Evolutionary conservation across 2,888 invertebrate genomes (phyloP).

Genomic region (Leptura quadrifasciata): DNA sequence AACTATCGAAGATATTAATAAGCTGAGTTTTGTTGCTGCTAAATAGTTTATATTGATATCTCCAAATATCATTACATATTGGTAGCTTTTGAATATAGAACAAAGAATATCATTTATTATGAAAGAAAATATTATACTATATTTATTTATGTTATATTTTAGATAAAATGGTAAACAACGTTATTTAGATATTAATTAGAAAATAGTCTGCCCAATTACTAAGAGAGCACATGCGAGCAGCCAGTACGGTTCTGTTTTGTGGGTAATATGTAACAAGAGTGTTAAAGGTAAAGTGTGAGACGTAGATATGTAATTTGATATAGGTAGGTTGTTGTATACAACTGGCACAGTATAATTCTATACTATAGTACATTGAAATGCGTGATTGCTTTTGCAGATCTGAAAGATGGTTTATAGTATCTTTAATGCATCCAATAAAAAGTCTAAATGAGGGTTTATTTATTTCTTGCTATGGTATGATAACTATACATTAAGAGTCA

Average conservation of each 20-base stretch:
- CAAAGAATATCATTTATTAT: too few relatives aligned
- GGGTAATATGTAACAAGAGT: conserved; percentile 8
- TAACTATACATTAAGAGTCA: conserved; percentile 18
- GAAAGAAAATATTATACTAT: too few relatives aligned
- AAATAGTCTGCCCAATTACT: neutral
- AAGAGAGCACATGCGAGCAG: neutral
- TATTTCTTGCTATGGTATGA: conserved; percentile 6
- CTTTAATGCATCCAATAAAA: conserved; percentile 23
- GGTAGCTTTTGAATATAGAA: too few relatives aligned
- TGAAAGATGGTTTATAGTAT: conserved; percentile 11
- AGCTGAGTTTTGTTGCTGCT: too few relatives aligned
- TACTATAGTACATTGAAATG: conserved; percentile 31
- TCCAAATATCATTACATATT: too few relatives aligned
- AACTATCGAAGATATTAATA: too few relatives aligned
- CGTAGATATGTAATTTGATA: conserved; percentile 54
- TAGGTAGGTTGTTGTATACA: conserved; percentile 40
- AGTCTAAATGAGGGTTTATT: conserved; percentile 29
- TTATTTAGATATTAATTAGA: too few relatives aligned
- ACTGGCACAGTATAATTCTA: conserved; percentile 51
- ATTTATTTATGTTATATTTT: too few relatives aligned
- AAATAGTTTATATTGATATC: too few relatives aligned
- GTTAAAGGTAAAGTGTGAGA: conserved; percentile 46
- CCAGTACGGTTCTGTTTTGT: conserved; percentile 40
- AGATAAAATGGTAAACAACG: too few relatives aligned
- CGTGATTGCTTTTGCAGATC: conserved; percentile 38